Percentiles rank a stretch among this genome's conserved stretches.
These are phyloP conservation scores for Bovichtus diacanthus DNA, from an alignment of 2,797 vertebrate species.

Conservation along the genomic window DNA sequence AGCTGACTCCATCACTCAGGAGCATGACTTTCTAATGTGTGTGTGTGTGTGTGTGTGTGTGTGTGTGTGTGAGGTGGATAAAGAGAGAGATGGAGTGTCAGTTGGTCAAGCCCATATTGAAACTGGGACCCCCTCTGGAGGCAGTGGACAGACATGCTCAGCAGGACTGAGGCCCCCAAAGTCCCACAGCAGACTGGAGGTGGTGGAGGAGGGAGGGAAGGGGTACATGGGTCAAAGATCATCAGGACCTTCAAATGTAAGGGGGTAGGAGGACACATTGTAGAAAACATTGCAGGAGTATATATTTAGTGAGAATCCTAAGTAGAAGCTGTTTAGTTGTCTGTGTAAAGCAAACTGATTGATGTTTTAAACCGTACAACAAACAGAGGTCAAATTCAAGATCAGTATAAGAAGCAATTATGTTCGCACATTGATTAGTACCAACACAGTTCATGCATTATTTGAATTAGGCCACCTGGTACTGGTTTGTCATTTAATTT, in stretches of 20 bases:
- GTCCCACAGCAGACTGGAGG: conserved; percentile 50
- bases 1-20: conserved; percentile 77
- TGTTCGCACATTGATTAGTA: not conserved
- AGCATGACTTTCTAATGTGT: conserved; percentile 24
- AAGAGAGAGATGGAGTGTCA: conserved; percentile 33
- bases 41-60: conserved; percentile 6
- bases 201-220: conserved; percentile 9
- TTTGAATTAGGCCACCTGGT: not conserved
- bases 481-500: not conserved
- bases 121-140: conserved; percentile 49
- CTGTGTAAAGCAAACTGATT: not conserved
- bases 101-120: conserved; percentile 42
- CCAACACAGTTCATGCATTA: not conserved
- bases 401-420: not conserved
- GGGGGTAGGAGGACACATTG: not conserved
- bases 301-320: not conserved
- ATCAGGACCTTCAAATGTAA: conserved; percentile 19
- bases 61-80: conserved; percentile 5
- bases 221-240: conserved; percentile 36
- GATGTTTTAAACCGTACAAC: not conserved
- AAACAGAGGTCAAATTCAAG: not conserved
- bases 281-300: not conserved
- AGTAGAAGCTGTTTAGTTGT: not conserved
- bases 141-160: conserved; percentile 47
- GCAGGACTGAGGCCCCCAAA: conserved; percentile 31